phyloP scores from a whole-genome alignment of 2,113 vertebrate species.

The Mirounga angustirostris region DNA sequence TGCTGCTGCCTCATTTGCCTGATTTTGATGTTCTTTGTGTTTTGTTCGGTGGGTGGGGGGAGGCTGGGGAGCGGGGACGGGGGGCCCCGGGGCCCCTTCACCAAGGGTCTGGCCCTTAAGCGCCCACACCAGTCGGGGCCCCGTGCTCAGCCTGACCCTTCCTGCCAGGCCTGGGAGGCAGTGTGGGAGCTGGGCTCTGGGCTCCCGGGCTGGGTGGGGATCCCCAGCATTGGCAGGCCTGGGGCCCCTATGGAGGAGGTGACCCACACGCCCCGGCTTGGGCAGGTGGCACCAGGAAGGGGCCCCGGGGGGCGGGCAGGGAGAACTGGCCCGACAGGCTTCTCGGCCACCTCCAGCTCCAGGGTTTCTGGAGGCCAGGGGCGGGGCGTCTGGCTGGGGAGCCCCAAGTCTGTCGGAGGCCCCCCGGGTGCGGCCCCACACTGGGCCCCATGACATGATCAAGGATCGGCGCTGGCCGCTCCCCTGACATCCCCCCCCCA shows the following conservation, averaged over 20 bases:
- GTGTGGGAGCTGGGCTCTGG: not conserved
- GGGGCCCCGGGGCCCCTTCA: not conserved
- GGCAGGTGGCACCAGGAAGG: not conserved
- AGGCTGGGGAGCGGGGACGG: not conserved
- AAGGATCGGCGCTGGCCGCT: not conserved
- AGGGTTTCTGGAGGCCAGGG: not conserved
- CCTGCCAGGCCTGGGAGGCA: not conserved
- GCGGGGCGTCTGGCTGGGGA: not conserved
- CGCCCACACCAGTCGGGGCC: not conserved
- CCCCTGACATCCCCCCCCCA: not conserved
- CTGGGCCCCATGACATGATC: not conserved
- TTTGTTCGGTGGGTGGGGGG: not conserved
- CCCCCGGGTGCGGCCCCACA: not conserved
- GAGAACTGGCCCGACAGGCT: not conserved
- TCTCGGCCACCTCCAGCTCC: not conserved
- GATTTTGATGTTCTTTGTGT: conserved; percentile 69
- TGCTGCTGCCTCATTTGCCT: conserved; percentile 73
- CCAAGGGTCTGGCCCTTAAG: not conserved
- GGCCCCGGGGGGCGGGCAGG: not conserved
- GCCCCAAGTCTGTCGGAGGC: not conserved
- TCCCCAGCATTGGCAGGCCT: not conserved
- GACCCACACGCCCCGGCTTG: not conserved
- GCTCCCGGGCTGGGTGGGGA: not conserved
- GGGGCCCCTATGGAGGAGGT: not conserved
- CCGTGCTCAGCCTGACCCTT: not conserved